Evolutionary conservation across 1,140 invertebrate species (phyloP), one percentile per base, ranked within the genome.

Genomic region (Drosophila ambigua): DNA sequence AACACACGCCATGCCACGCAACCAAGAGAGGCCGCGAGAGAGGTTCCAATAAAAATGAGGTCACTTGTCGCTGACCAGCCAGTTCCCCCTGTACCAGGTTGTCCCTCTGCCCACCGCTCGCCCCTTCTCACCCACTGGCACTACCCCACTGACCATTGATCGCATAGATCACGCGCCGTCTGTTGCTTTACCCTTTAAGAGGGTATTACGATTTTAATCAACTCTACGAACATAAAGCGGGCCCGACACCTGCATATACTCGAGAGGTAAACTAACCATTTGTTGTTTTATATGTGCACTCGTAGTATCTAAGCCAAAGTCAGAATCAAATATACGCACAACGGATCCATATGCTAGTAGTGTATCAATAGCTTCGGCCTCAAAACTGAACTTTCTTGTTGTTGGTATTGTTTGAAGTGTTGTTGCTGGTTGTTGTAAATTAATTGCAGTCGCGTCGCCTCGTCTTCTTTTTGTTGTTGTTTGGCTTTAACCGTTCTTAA

Each of bases 381-480:
- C 9, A 39, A 39, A 39, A 39, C 35, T 39, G 13, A 5, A 44
- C 28, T 20, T 51, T 63, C 41, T 49, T 44, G 63, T 44, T 46
- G 46, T 59, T 52, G 26, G 39, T 31, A 8, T 31, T 31, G 28
- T 8, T 31, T 31, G 8, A 9, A 8, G 28, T 68, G 64, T 43
- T 50, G 64, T 49, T 67, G 57, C 9, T 52, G 58, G 69, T 77
- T 65, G 77, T 74, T 77, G 68, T 74, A 74, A 88, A 88, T 87
- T 88, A 88, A 87, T 88, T 87, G 82, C 82, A 87, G 78, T 88
- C 82, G 78, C 81, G 83, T 77, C 81, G 67, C 72, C 50, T 66
- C 48, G 74, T 75, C 73, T 64, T 67, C 35, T 31, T 23, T 41
- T 52, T 28, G 24, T 54, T 55, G 50, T 23, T 31, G 11, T 59